Base-by-base conservation (phyloP, 2,113 vertebrate species). In the Stercorarius parasiticus region DNA sequence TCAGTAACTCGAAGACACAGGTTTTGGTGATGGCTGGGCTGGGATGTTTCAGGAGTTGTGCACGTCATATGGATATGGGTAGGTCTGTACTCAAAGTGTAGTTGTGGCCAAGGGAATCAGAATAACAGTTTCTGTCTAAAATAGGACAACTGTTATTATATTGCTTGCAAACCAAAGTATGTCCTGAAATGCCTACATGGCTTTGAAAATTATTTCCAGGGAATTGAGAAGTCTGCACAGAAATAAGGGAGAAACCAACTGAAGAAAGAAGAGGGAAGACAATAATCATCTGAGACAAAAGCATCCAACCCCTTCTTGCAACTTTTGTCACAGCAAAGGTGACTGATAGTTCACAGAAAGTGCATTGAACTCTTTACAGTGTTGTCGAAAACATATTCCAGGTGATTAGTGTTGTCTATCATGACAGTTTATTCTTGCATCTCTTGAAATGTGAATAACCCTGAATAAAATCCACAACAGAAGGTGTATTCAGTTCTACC, bases 191-290 rank as follows among this genome's bases (percentile, higher is more conserved):
- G 40, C 40, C 29, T 93, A 34, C 5, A 15, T 47, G 26, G 20
- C 61, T 95, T 97, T 85, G 52, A 93, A 93, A 95, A 34, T 85
- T 52, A 79, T 93, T 92, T 86, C 29, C 26, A 52, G 38, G 47
- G 15, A 89, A 74, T 79, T 84, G 47, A 74, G 50, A 72, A 80
- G 6, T 38, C 58, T 80, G 38, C 27, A 50, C 5, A 73, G 50
- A 87, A 93, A 55, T 56, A 70, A 85, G 43, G 74, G 18, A 76
- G 40, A 88, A 83, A 53, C 6, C 5, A 88, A 53, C 6, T 47
- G 47, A 77, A 91, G n/a, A 69, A 85, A 74, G 25, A 85, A 79
- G 55, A 91, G 27, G 36, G 38, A 87, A 83, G 53, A 85, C 90
- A 92, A 65, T 85, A 76, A 86, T 40, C 38, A 86, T 40, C 38